These are phyloP conservation scores for Morinoia aosen DNA, from an alignment of 2,888 invertebrate genomes.

Conservation along the genomic window DNA sequence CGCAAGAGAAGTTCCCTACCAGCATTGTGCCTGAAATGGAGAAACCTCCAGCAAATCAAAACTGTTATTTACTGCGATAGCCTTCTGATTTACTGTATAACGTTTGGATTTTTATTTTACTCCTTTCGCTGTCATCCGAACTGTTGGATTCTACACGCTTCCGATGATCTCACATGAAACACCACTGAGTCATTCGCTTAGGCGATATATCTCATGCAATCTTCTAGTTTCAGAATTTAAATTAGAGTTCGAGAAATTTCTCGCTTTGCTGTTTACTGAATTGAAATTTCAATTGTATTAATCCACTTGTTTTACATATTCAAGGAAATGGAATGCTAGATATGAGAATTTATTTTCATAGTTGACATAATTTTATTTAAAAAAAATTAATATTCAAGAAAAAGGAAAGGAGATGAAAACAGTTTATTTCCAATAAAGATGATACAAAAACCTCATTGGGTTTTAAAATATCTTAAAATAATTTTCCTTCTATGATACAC, in stretches of 20 bases:
- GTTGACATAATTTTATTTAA: too few relatives aligned
- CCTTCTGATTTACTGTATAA: background rate
- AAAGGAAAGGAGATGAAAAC: too few relatives aligned
- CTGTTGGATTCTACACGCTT: background rate
- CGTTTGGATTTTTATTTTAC: background rate
- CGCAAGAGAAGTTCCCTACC: background rate
- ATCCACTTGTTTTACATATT: too few relatives aligned
- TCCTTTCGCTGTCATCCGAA: background rate
- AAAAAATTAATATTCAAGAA: too few relatives aligned
- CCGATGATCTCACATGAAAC: background rate
- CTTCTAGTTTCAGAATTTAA: background rate
- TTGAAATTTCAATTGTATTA: too few relatives aligned
- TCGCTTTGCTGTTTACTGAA: background rate
- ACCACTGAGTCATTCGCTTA: background rate
- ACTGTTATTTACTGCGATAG: background rate
- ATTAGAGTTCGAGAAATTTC: background rate
- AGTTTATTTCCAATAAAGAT: too few relatives aligned
- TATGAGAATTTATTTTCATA: too few relatives aligned
- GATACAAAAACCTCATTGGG: too few relatives aligned
- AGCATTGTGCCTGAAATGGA: background rate
- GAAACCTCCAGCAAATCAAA: background rate
- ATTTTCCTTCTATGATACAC: too few relatives aligned
- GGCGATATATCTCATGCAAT: background rate
- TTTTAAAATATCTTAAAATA: too few relatives aligned
- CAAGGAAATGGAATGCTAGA: too few relatives aligned